phyloP scores from a whole-genome alignment of 2,888 invertebrate species.

The Spodoptera littoralis region DNA sequence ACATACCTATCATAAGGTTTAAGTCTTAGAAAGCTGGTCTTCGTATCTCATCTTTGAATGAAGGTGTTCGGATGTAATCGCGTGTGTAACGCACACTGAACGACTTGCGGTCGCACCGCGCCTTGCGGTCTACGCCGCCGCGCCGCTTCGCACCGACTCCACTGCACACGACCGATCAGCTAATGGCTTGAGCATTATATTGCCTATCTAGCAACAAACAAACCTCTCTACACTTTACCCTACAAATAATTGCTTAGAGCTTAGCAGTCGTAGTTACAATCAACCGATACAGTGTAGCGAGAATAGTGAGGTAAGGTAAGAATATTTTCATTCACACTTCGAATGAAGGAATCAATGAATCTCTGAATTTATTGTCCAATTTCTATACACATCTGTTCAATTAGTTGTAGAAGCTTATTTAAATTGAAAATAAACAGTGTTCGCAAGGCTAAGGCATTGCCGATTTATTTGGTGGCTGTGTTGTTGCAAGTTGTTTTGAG shows the following conservation, averaged over 20 bases:
- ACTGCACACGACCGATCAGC: conserved; percentile 30
- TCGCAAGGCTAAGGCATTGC: conserved; percentile 17
- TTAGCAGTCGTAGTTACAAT: no score
- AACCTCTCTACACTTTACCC: no score
- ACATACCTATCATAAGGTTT: no score
- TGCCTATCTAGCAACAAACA: neutral
- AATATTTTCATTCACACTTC: conserved; percentile 25
- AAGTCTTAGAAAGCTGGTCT: no score
- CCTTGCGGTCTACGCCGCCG: conserved; percentile 49
- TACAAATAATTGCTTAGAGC: no score
- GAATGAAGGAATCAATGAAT: conserved; percentile 29
- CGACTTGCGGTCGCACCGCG: conserved; percentile 54
- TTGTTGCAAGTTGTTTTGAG: conserved; percentile 26
- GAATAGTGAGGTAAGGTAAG: no score
- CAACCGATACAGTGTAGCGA: no score
- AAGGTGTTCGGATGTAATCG: conserved; percentile 34
- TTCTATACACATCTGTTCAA: conserved; percentile 4
- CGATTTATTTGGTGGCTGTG: conserved; percentile 29
- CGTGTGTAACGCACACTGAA: conserved; percentile 48
- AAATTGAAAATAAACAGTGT: conserved; percentile 30
- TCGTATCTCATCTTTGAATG: neutral
- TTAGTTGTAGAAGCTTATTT: conserved; percentile 30
- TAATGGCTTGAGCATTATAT: conserved; percentile 19
- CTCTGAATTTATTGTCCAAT: conserved; percentile 12
- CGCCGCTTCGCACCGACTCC: conserved; percentile 28